Conservation (phyloP, 2,888 invertebrate genomes). For the Xestia c-nigrum region DNA sequence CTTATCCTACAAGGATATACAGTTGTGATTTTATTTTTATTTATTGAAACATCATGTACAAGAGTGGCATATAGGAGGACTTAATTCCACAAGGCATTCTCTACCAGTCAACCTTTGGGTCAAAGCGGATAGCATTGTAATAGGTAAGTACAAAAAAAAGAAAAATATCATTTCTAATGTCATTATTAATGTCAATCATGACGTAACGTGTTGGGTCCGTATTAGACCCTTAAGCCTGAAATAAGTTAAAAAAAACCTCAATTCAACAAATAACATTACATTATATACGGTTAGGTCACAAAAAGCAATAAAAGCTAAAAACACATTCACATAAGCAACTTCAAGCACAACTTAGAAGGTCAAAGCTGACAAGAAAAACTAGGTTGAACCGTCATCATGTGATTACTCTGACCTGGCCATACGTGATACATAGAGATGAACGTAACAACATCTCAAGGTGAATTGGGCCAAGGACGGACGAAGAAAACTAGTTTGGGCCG, state of each 20-base stretch:
- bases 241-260: too few relatives aligned
- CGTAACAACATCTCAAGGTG: slow-evolving; percentile 59
- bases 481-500: slow-evolving; percentile 54
- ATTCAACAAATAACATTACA: too few relatives aligned
- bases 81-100: too few relatives aligned
- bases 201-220: not conserved
- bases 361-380: slow-evolving; percentile 36
- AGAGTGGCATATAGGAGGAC: too few relatives aligned
- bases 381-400: slow-evolving; percentile 54
- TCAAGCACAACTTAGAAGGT: slow-evolving; percentile 21
- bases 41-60: too few relatives aligned
- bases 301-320: not conserved
- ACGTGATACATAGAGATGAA: slow-evolving; percentile 35
- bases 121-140: too few relatives aligned
- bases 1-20: not conserved
- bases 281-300: too few relatives aligned
- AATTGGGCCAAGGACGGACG: slow-evolving; percentile 58
- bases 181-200: not conserved
- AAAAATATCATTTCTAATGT: too few relatives aligned
- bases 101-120: too few relatives aligned
- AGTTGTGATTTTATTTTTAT: not conserved
- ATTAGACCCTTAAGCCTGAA: not conserved
- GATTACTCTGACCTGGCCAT: slow-evolving; percentile 55
- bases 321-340: slow-evolving; percentile 8
- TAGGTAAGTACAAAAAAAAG: too few relatives aligned